Conservation (phyloP, 2,113 vertebrate species). For the Myiagra hebetior region DNA sequence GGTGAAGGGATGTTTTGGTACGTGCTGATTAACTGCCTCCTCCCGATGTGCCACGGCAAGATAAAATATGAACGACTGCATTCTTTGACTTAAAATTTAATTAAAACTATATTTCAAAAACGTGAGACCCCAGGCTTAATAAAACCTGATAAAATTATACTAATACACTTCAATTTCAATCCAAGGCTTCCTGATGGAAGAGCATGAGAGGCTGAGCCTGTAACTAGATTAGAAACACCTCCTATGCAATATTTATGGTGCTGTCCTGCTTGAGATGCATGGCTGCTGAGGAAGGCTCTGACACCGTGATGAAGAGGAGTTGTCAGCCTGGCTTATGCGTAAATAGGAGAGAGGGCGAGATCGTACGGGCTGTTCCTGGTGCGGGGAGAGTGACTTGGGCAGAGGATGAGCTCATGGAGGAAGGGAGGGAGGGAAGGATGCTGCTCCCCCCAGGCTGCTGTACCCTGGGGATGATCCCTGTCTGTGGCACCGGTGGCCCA, state of each 20-base stretch:
- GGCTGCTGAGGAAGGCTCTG: not conserved
- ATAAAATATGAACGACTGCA: constrained; percentile 52
- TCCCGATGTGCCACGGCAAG: not conserved
- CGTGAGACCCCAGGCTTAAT: constrained; percentile 57
- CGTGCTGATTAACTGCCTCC: constrained; percentile 28
- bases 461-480: not conserved
- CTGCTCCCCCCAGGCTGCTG: not conserved
- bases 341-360: not conserved
- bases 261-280: constrained; percentile 48
- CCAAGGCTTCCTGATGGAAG: constrained; percentile 54
- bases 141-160: constrained; percentile 64
- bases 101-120: constrained; percentile 71
- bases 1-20: not conserved
- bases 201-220: not conserved
- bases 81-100: constrained; percentile 71
- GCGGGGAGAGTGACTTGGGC: not conserved
- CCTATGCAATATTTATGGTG: constrained; percentile 23
- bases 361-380: not conserved
- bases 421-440: not conserved
- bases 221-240: constrained; percentile 41
- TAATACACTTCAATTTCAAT: constrained; percentile 58
- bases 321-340: not conserved
- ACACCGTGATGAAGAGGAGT: not conserved
- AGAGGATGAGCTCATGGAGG: not conserved
- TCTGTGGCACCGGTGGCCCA: fast-evolving